A percentile compares a stretch with the other conserved stretches of the same genome.
These are phyloP conservation scores for Ceyx cyanopectus DNA, from an alignment of 2,113 vertebrate genomes.

Conservation along the genomic window DNA sequence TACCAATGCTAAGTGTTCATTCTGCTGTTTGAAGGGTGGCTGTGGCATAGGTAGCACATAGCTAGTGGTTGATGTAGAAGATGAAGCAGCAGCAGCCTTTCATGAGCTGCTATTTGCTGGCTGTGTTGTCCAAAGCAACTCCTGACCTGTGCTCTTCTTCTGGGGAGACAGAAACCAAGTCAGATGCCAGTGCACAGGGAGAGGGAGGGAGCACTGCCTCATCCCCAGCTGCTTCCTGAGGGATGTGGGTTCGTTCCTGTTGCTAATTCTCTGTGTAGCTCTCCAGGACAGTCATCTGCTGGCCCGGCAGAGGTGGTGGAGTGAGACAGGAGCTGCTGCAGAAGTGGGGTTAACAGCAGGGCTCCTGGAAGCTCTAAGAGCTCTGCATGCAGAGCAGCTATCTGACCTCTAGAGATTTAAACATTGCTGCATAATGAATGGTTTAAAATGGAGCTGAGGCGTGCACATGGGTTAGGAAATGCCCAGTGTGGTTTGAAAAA, in stretches of 20 bases:
- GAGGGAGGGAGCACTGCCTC: neutral
- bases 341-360: neutral
- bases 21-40: neutral
- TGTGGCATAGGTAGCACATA: neutral
- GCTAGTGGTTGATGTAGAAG: neutral
- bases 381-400: accelerated
- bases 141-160: neutral
- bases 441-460: neutral
- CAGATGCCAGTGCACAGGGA: neutral
- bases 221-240: neutral
- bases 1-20: neutral
- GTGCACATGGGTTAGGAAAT: neutral
- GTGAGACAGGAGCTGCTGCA: neutral
- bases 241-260: neutral
- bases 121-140: neutral
- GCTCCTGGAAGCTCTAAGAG: neutral
- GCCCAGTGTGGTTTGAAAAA: neutral
- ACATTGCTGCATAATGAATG: neutral
- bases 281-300: neutral
- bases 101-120: neutral
- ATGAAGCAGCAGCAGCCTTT: neutral
- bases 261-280: neutral
- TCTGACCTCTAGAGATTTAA: neutral
- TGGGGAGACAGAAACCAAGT: accelerated
- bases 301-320: neutral